Conservation (phyloP, 64 coral and sea anemone species). For the Pachyseris speciosa region DNA sequence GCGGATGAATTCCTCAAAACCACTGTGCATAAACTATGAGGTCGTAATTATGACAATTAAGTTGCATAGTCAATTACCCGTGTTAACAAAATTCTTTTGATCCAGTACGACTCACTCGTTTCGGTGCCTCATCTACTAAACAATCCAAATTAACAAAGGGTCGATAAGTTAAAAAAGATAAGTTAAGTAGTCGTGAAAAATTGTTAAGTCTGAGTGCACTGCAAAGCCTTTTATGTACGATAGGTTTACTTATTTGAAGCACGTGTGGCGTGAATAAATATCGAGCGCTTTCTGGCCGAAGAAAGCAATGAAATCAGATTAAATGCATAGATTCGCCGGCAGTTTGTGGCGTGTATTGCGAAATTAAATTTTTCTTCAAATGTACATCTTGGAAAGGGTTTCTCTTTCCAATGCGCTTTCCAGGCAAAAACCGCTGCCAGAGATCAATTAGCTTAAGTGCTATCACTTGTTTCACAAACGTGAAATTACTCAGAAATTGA, state of each 20-base stretch:
- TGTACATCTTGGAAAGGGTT: too few relatives aligned
- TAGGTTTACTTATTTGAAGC: not conserved
- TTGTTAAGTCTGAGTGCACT: not conserved
- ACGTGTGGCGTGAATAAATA: not conserved
- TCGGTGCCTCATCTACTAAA: not conserved
- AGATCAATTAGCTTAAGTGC: too few relatives aligned
- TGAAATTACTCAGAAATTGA: too few relatives aligned
- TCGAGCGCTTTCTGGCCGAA: too few relatives aligned
- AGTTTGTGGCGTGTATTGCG: too few relatives aligned
- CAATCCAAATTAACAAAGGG: not conserved
- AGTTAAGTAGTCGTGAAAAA: not conserved
- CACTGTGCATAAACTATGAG: conserved; percentile 41
- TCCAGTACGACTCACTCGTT: not conserved
- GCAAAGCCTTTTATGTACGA: not conserved
- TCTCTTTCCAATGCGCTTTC: too few relatives aligned
- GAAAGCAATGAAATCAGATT: too few relatives aligned
- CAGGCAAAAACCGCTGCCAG: too few relatives aligned
- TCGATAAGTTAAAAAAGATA: not conserved
- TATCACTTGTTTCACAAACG: too few relatives aligned
- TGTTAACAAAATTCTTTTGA: not conserved
- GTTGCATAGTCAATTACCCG: not conserved
- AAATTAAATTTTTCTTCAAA: too few relatives aligned
- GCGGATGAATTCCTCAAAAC: not conserved
- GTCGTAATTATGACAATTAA: conserved; percentile 17
- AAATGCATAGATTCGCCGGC: too few relatives aligned